These are phyloP conservation scores for Vombatus ursinus DNA, from an alignment of 2,113 vertebrate genomes.

Conservation along the genomic window DNA sequence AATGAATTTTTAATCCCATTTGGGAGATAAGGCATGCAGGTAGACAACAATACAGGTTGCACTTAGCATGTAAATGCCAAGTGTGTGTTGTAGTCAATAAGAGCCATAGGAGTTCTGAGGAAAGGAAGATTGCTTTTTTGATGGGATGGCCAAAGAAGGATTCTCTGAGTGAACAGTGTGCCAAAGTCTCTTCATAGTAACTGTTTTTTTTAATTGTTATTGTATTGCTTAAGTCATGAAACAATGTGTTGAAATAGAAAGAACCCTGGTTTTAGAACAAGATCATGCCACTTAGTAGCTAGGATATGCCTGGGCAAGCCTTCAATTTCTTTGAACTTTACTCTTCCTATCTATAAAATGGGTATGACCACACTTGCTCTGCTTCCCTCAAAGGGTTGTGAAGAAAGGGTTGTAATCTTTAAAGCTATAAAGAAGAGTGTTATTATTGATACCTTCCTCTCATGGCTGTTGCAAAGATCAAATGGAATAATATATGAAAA, in stretches of 20 bases:
- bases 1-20: not conserved
- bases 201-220: not conserved
- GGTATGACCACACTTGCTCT: not conserved
- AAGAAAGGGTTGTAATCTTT: not conserved
- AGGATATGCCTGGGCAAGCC: not conserved
- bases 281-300: not conserved
- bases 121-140: not conserved
- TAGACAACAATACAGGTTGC: not conserved
- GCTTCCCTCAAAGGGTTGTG: not conserved
- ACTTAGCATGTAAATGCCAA: not conserved
- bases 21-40: not conserved
- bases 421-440: not conserved
- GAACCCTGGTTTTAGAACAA: not conserved
- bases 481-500: not conserved
- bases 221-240: not conserved
- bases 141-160: not conserved
- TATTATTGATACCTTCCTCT: not conserved
- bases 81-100: not conserved
- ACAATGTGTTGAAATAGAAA: not conserved
- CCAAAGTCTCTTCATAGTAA: not conserved
- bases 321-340: not conserved
- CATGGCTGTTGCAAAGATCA: not conserved
- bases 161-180: not conserved
- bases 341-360: not conserved
- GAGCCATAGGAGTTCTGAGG: not conserved